These are phyloP conservation scores for Acomys russatus DNA, from an alignment of 2,797 vertebrate genomes.

Conservation along the genomic window DNA sequence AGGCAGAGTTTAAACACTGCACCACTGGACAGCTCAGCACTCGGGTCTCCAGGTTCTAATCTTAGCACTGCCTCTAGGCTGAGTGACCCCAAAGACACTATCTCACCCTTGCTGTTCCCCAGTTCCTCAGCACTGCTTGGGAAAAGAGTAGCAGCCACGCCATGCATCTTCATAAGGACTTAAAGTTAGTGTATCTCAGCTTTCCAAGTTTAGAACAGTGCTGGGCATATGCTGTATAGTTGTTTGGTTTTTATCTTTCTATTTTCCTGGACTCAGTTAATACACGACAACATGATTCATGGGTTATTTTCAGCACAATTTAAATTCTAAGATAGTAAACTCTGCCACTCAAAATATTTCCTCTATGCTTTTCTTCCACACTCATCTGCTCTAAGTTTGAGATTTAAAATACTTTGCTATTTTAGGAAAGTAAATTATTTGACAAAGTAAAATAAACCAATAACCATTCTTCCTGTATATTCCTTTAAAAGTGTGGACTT, in stretches of 20 bases:
- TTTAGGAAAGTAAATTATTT: conserved; percentile 58
- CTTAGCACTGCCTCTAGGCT: neutral
- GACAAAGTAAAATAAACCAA: conserved; percentile 53
- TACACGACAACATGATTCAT: neutral
- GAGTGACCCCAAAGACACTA: neutral
- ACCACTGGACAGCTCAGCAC: neutral
- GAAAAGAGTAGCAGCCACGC: neutral
- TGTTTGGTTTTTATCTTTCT: conserved; percentile 51
- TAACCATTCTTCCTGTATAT: neutral
- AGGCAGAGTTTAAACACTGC: neutral
- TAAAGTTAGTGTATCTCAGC: neutral
- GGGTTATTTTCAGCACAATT: conserved; percentile 41
- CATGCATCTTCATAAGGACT: conserved; percentile 33
- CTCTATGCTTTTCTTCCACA: conserved; percentile 4
- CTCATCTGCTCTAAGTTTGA: conserved; percentile 7
- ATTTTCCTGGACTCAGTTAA: conserved; percentile 40
- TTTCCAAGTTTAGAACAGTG: neutral
- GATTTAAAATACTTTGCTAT: neutral
- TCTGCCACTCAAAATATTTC: conserved; percentile 11
- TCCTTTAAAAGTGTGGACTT: neutral
- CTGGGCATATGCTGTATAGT: neutral
- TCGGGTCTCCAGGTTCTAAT: neutral
- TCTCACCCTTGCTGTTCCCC: neutral
- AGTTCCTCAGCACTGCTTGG: neutral
- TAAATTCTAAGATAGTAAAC: conserved; percentile 24